Percentiles rank a stretch among this genome's conserved stretches.
These are phyloP conservation scores for Phyllotreta cruciferae DNA, from an alignment of 2,888 invertebrate genomes.

Conservation along the genomic window DNA sequence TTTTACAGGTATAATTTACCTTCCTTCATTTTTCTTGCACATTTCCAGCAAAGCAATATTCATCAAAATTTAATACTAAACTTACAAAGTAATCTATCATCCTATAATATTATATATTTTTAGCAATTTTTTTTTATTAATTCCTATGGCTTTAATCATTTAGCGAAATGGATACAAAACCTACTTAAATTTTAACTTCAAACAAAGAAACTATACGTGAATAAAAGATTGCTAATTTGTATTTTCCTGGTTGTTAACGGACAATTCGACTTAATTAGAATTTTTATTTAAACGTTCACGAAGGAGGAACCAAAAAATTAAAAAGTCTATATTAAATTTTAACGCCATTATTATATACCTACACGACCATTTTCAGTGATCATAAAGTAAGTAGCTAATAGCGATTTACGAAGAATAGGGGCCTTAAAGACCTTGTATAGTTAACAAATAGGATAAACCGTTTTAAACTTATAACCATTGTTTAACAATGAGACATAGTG, in stretches of 20 bases:
- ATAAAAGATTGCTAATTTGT: constrained; percentile 6
- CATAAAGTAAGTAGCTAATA: constrained; percentile 52
- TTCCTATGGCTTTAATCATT: no score
- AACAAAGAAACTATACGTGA: no score
- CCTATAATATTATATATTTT: no score
- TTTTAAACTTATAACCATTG: constrained; percentile 57
- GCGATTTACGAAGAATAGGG: constrained; percentile 56
- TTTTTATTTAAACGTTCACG: constrained; percentile 18
- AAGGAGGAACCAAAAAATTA: constrained; percentile 45
- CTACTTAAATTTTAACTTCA: no score
- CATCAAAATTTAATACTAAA: no score
- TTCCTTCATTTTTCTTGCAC: no score
- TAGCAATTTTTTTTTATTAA: no score
- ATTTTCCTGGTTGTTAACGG: constrained; percentile 28
- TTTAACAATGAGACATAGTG: constrained; percentile 53
- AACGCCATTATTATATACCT: constrained; percentile 54
- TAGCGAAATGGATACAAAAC: no score
- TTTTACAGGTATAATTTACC: no score
- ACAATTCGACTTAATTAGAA: constrained; percentile 29
- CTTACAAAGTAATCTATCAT: no score
- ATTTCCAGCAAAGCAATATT: no score
- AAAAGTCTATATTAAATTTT: constrained; percentile 51
- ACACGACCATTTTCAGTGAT: constrained; percentile 50
- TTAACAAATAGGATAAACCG: constrained; percentile 58
- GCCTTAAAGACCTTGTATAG: constrained; percentile 57